Base-by-base conservation (phyloP, 1,140 invertebrate genomes). In the Pseudomyrmex flavicornis region DNA sequence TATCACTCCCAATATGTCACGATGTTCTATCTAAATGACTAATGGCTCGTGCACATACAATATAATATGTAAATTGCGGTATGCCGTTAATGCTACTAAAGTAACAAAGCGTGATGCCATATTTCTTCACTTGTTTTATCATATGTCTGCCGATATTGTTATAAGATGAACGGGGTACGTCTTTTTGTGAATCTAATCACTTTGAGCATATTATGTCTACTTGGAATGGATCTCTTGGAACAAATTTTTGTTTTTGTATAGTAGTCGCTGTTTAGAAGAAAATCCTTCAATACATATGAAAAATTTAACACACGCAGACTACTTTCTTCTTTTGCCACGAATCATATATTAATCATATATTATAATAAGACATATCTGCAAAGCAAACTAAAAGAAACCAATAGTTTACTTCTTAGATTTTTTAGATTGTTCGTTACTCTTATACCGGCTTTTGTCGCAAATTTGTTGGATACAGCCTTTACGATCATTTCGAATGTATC, bases 21-120 rank as follows among this genome's bases (percentile, higher is more conserved):
- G 76, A 79, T 58, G 54, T 70, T 35, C 56, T 79, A 79, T 79
- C 76, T 80, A 80, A 80, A 80, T 80, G 44, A 80, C 66, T 76
- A 76, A 76, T 65, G 26, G 74, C 61, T 80, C 44, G 66, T 80
- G 76, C 66, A 70, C 76, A 80, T 80, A 80, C 76, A 80, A 72
- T 80, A 80, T 2, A 50, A 70, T 70, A 80, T 61, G 22, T 80
- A 70, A 68, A 59, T 66, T 77, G 62, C 62, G 50, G 62, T 77
- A 66, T 80, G 66, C 62, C 17, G 63, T 68, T 63, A 72, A 72
- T 76, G 26, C 74, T 70, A 80, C 22, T 80, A 10, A 72, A 80
- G 66, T 80, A 80, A 70, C 66, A 80, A 80, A 80, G 76, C 76
- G 20, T 80, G 76, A 80, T 12, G 54, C 44, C 15, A 70, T 58